Evolutionary conservation across 2,113 vertebrate species (phyloP).

Genomic region (Donacobius atricapilla): DNA sequence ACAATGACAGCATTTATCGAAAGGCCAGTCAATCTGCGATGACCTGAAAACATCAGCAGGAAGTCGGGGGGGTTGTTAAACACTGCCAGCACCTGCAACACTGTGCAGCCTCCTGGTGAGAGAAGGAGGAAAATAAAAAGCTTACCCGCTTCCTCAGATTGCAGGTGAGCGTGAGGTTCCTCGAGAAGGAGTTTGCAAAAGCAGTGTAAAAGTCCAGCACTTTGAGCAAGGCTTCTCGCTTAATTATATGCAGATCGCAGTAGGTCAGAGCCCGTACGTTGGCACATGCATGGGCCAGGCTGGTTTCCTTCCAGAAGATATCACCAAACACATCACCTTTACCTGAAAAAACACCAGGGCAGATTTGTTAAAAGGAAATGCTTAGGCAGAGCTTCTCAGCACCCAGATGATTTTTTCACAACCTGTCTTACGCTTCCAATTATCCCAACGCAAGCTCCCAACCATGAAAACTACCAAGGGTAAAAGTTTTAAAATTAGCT

Average conservation of each 20-base stretch:
- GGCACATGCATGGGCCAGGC: constrained; percentile 89
- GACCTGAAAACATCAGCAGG: not conserved
- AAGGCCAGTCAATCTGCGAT: not conserved
- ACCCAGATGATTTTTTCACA: not conserved
- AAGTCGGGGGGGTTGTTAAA: not conserved
- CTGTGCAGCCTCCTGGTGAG: not conserved
- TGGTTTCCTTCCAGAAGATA: constrained; percentile 96
- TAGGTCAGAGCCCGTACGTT: constrained; percentile 94
- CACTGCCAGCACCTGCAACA: not conserved
- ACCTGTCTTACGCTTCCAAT: not conserved
- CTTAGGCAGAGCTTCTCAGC: not conserved
- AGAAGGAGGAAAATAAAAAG: not conserved
- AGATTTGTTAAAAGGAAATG: not conserved
- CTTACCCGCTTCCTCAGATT: constrained; percentile 93
- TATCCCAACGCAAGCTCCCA: not conserved
- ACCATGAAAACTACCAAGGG: not conserved
- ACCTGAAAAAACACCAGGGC: constrained; percentile 75
- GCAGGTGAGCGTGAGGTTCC: constrained; percentile 95
- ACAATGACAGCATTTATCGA: not conserved
- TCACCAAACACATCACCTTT: constrained; percentile 98
- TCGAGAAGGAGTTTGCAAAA: constrained; percentile 94
- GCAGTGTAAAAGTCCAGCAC: constrained; percentile 95
- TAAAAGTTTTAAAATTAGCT: not conserved
- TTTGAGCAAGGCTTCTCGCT: constrained; percentile 91
- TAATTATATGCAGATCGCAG: constrained; percentile 95